These are phyloP conservation scores for Pipistrellus pygmaeus DNA, from an alignment of 2,797 vertebrate species.

Conservation along the genomic window DNA sequence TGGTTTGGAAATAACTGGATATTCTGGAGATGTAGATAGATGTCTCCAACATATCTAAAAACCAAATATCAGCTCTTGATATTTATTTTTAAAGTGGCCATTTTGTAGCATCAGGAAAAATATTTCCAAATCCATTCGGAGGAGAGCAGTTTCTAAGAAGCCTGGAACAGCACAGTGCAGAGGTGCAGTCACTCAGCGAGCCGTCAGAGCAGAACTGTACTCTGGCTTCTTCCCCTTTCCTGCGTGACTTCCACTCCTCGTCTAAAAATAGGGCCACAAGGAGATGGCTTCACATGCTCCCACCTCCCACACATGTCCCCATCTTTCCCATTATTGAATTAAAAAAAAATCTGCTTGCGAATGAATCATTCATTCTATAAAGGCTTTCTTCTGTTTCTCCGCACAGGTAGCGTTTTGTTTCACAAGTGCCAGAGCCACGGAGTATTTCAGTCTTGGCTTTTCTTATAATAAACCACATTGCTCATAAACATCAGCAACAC, in stretches of 20 bases:
- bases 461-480: conserved; percentile 58
- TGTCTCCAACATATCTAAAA: neutral
- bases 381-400: conserved; percentile 58
- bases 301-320: conserved; percentile 68
- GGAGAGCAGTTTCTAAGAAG: neutral
- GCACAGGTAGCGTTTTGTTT: conserved; percentile 74
- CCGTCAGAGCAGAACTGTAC: neutral
- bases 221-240: conserved; percentile 17
- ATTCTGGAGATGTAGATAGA: neutral
- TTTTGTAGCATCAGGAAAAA: neutral
- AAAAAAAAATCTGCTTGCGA: conserved; percentile 62
- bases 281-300: conserved; percentile 54
- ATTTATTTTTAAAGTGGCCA: conserved; percentile 9
- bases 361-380: conserved; percentile 73
- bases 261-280: conserved; percentile 76
- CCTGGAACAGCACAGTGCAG: neutral
- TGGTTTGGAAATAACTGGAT: neutral
- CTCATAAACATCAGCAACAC: conserved; percentile 53
- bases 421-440: conserved; percentile 34
- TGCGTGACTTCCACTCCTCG: conserved; percentile 56
- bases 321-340: conserved; percentile 58
- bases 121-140: neutral
- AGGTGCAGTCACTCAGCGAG: neutral
- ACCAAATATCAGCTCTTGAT: neutral
- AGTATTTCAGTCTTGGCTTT: conserved; percentile 61